Evolutionary conservation across 2,797 vertebrate species (phyloP).

Genomic region (Hoplostethus atlanticus): DNA sequence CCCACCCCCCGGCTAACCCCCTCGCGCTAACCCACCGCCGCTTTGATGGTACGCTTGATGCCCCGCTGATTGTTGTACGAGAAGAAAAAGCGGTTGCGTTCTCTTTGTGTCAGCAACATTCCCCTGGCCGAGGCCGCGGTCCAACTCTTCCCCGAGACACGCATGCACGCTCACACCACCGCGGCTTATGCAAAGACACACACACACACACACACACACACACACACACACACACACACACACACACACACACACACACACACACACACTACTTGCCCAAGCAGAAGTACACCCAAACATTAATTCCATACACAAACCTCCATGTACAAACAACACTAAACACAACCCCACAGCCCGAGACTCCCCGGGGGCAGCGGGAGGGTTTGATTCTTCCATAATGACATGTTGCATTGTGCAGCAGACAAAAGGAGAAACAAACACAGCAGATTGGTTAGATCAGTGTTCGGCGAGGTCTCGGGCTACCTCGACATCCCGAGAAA

Average conservation of each 20-base stretch:
- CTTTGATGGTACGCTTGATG: conserved; percentile 73
- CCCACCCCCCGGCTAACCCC: conserved; percentile 47
- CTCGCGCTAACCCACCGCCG: conserved; percentile 47
- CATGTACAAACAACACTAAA: conserved; percentile 53
- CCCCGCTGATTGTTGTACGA: conserved; percentile 68
- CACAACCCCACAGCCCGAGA: conserved; percentile 30
- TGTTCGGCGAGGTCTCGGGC: conserved; percentile 21
- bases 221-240: conserved; percentile 5
- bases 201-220: conserved; percentile 9
- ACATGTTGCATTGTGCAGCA: conserved; percentile 43
- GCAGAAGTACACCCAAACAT: conserved; percentile 42
- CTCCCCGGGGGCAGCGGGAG: conserved; percentile 24
- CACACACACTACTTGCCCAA: conserved; percentile 33
- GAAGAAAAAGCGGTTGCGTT: conserved; percentile 59
- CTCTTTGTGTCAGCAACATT: conserved; percentile 77
- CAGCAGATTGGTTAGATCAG: conserved; percentile 37
- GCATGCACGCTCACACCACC: conserved; percentile 36
- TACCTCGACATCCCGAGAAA: conserved; percentile 20
- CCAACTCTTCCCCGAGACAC: conserved; percentile 60
- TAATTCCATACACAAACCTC: conserved; percentile 44
- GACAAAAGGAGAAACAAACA: conserved; percentile 22
- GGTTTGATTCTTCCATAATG: conserved; percentile 52
- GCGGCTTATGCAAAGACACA: conserved; percentile 26
- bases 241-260: conserved; percentile 27
- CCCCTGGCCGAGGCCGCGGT: conserved; percentile 36